These are phyloP conservation scores for Lasioglossum malachurum DNA, from an alignment of 2,888 invertebrate species.

Conservation along the genomic window DNA sequence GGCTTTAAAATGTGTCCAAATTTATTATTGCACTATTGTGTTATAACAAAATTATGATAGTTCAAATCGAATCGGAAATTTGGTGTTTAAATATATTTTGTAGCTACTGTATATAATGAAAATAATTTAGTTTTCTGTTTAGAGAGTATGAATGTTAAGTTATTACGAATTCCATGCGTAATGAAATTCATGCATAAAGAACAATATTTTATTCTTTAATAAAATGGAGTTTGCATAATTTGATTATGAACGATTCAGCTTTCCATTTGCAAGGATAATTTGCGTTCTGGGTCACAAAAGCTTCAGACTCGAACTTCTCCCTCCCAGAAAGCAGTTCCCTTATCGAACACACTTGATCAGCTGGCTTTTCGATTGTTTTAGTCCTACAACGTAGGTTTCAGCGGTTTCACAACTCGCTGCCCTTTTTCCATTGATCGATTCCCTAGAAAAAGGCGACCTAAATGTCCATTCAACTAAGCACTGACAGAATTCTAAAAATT, in stretches of 20 bases:
- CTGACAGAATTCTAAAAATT: conserved; percentile 15
- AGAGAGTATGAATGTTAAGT: no score
- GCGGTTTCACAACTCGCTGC: conserved; percentile 13
- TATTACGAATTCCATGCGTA: no score
- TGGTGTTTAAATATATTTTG: no score
- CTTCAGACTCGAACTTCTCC: not conserved
- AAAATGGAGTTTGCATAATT: not conserved
- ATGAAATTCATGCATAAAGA: not conserved
- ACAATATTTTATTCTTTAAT: not conserved
- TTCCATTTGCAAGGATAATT: not conserved
- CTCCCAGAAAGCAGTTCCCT: not conserved
- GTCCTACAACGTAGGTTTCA: conserved; percentile 8
- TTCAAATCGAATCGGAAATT: no score
- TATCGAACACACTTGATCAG: not conserved
- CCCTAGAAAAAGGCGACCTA: conserved; percentile 10
- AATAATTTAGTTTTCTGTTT: no score
- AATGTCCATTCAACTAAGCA: not conserved
- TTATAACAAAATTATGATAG: no score
- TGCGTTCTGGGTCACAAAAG: not conserved
- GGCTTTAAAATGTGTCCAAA: no score
- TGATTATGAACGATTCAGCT: not conserved
- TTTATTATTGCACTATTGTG: no score
- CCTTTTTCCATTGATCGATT: conserved; percentile 18
- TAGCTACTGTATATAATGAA: no score
- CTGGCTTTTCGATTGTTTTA: not conserved